A percentile compares a stretch with the other conserved stretches of the same genome.
phyloP scores from a whole-genome alignment of 2,797 vertebrate genomes.

The Nothura maculosa region DNA sequence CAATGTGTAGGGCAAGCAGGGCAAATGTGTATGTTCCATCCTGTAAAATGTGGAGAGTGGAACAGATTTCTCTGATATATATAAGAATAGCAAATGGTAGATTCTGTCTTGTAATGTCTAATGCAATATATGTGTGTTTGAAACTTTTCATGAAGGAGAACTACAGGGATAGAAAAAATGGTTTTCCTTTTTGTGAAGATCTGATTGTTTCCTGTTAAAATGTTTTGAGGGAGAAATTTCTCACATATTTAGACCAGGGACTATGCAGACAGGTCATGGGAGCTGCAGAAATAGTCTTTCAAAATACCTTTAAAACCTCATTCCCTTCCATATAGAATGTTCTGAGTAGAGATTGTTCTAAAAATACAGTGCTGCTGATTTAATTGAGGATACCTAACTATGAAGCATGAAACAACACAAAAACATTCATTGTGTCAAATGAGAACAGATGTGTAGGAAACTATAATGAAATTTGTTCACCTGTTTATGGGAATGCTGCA shows the following conservation, averaged over 20 bases:
- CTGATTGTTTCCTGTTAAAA: background rate
- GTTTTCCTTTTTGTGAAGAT: background rate
- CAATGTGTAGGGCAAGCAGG: background rate
- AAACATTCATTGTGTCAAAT: background rate
- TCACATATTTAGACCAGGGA: background rate
- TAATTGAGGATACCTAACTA: background rate
- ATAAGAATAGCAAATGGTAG: background rate
- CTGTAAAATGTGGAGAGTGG: background rate
- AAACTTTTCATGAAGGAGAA: background rate
- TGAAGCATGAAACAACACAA: background rate
- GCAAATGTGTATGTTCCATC: accelerated
- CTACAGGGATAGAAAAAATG: background rate
- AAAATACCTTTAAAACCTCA: background rate
- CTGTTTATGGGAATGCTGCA: constrained; percentile 33
- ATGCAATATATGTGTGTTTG: background rate
- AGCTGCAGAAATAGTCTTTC: background rate
- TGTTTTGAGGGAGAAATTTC: background rate
- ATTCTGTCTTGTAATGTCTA: background rate
- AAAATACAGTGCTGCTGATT: background rate
- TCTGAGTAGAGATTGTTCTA: background rate
- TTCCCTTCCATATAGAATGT: background rate
- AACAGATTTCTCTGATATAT: background rate
- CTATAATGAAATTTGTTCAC: constrained; percentile 47
- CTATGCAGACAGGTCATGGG: background rate
- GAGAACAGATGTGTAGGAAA: constrained; percentile 24